Conservation (phyloP, 2,113 vertebrate species). For the Ictalurus furcatus region DNA sequence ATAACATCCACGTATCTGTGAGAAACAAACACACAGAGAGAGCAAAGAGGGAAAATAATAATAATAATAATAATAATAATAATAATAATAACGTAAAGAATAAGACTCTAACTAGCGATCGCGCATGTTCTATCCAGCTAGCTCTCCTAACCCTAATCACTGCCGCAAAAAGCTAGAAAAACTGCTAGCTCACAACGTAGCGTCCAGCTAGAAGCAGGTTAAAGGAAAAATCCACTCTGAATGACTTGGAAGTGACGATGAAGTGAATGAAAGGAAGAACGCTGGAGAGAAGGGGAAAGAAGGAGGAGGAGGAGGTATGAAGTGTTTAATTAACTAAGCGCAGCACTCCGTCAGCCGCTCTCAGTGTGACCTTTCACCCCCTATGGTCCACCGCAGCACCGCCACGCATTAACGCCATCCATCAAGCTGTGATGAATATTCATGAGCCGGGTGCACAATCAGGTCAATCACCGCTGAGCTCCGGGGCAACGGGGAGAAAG, state of each 20-base stretch:
- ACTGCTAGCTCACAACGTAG: too few species aligned
- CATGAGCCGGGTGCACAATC: conserved; percentile 47
- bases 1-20: neutral
- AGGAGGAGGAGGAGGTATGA: conserved; percentile 34
- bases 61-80: neutral
- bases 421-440: conserved; percentile 51
- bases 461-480: conserved; percentile 53
- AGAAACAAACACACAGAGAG: neutral
- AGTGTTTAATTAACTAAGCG: conserved; percentile 53
- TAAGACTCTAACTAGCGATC: neutral
- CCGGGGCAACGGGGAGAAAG: conserved; percentile 22
- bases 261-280: neutral
- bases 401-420: conserved; percentile 50
- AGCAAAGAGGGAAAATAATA: neutral
- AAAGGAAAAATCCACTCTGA: too few species aligned
- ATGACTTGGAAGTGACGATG: too few species aligned
- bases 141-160: too few species aligned
- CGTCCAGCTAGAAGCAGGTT: too few species aligned
- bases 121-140: neutral
- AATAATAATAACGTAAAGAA: neutral
- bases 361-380: conserved; percentile 44
- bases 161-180: neutral
- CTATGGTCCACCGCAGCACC: conserved; percentile 39
- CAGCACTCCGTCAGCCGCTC: conserved; percentile 24
- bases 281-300: neutral